A percentile compares a stretch with the other conserved stretches of the same genome.
These are phyloP conservation scores for Podabrus alpinus DNA, from an alignment of 2,888 invertebrate genomes.

Conservation along the genomic window DNA sequence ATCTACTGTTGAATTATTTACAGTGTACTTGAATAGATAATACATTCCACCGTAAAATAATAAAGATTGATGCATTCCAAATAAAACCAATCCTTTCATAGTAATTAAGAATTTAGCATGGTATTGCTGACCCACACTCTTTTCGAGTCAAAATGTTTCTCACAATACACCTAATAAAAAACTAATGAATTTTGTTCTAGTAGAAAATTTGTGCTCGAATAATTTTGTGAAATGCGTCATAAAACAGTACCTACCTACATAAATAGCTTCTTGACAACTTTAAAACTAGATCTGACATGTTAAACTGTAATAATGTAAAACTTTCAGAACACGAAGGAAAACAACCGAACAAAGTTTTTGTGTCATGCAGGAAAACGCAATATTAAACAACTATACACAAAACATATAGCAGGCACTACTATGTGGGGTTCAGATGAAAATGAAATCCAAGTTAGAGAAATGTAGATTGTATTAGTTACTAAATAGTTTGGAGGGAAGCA, in stretches of 20 bases:
- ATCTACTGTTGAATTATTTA: too few species aligned
- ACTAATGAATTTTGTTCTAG: slow-evolving; percentile 13
- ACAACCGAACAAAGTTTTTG: slow-evolving; percentile 25
- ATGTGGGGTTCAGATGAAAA: slow-evolving; percentile 22
- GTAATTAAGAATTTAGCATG: too few species aligned
- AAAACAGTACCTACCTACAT: slow-evolving; percentile 4
- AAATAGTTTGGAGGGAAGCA: slow-evolving; percentile 25
- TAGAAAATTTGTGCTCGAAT: slow-evolving; percentile 10
- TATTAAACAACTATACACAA: slow-evolving; percentile 25
- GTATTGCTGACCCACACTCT: too few species aligned
- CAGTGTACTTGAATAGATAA: too few species aligned
- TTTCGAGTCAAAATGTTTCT: too few species aligned
- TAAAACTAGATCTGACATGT: slow-evolving; percentile 28
- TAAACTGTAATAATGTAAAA: slow-evolving; percentile 24
- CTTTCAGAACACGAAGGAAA: slow-evolving; percentile 24
- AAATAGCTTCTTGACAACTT: slow-evolving; percentile 25
- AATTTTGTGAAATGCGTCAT: slow-evolving; percentile 17
- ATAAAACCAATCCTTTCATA: too few species aligned
- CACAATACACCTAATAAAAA: too few species aligned
- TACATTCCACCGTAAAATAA: too few species aligned
- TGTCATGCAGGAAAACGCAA: slow-evolving; percentile 11
- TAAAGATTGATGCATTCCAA: too few species aligned
- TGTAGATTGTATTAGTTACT: slow-evolving; percentile 28
- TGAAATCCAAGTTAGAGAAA: slow-evolving; percentile 26
- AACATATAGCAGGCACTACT: slow-evolving; percentile 5